Conservation (phyloP, 2,113 vertebrate genomes). For the Brienomyrus longianalis region DNA sequence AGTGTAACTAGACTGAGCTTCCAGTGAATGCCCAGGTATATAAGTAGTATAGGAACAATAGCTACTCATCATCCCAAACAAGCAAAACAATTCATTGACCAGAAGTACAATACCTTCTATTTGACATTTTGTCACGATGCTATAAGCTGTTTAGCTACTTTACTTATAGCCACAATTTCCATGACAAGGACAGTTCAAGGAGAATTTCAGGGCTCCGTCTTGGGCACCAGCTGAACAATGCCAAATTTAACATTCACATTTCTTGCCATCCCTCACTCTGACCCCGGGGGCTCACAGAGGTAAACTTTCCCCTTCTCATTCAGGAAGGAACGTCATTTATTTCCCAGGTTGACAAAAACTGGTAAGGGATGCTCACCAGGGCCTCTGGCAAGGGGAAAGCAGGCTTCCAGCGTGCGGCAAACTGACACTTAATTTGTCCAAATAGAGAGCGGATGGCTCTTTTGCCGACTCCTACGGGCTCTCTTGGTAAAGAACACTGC, state of each 20-base stretch:
- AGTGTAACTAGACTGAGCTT: neutral
- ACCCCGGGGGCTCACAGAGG: neutral
- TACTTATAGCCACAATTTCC: neutral
- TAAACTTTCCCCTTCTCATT: neutral
- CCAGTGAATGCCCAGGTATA: neutral
- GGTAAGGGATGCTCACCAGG: neutral
- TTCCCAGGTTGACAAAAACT: neutral
- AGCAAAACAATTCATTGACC: neutral
- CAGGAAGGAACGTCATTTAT: neutral
- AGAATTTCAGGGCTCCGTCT: neutral
- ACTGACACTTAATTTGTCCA: conserved; percentile 4
- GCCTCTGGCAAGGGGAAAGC: neutral
- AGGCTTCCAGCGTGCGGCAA: neutral
- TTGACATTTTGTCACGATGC: neutral
- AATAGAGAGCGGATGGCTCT: neutral
- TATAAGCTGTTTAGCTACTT: neutral
- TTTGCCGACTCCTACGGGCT: neutral
- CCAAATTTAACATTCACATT: neutral
- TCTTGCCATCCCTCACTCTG: neutral
- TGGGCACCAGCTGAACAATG: neutral
- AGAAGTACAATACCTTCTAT: neutral
- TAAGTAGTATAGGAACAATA: neutral
- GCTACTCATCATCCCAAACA: neutral
- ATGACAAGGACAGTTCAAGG: neutral
- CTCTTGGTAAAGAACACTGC: neutral